Base-by-base conservation (phyloP, 2,888 invertebrate species). In the Chrysina gloriosa region DNA sequence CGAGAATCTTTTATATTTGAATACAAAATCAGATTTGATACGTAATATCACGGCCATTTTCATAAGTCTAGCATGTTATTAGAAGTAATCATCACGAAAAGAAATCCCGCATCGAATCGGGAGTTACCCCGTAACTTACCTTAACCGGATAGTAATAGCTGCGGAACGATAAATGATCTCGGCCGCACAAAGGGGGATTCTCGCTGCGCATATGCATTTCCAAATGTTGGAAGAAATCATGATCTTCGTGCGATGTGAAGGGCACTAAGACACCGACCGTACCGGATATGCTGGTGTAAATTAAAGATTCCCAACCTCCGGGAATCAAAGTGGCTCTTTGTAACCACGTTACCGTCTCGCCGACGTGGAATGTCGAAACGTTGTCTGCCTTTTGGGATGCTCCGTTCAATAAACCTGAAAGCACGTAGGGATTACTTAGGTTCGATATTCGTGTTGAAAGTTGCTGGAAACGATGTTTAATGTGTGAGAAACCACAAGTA, bases 151-250 rank as follows among this genome's bases (percentile, higher is more conserved):
- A 98, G 84, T 98, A 98, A 79, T 96, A 97, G 69, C 98, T 98
- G 76, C 99, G 89, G 84, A 93, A 99, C 0, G 97, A 96, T 25
- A 99, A 86, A 83, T 99, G 99, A 84, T 99, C 99, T 16, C 99
- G 87, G 0, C 99, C 99, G 84, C 98, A 97, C 0, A 99, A 84
- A 0, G 99, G 98, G 0, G 97, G 89, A 84, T 97, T 94, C 83
- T 99, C 98, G 72, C 96, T 95, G 61, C 99, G 87, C 96, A 99
- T 96, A 82, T 99, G 98, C 98, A 99, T 99, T 84, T 99, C 99
- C 71, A 99, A 85, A 84, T 98, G 97, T 81, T 98, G 98, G 86
- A 99, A 99, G 83, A 99, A 98, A 81, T 99, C 99, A 77, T 97
- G 97, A 83, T 99, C 98, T 85, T 98, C 97, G 76, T 96, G 91